Conservation (phyloP, 2,113 vertebrate genomes). For the Synodontis membranacea region DNA sequence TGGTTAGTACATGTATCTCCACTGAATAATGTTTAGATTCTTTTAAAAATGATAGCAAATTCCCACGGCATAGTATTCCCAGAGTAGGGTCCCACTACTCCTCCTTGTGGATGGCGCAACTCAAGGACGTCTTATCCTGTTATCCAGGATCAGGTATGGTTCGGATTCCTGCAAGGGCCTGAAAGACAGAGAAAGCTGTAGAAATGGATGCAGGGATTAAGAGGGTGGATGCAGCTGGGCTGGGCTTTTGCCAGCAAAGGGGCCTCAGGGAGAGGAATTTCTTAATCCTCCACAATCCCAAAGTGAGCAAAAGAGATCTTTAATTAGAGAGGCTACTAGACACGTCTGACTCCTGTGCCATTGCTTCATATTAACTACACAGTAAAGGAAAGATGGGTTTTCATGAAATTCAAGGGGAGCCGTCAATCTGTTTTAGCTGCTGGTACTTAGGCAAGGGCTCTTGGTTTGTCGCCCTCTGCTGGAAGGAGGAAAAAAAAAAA, state of each 20-base stretch:
- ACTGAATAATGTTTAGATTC: not conserved
- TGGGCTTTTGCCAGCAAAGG: constrained; percentile 37
- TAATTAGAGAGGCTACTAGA: constrained; percentile 60
- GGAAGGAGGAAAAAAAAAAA: not conserved
- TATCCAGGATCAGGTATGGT: constrained; percentile 30
- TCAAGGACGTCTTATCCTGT: constrained; percentile 16
- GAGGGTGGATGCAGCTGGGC: constrained; percentile 44
- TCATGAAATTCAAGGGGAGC: not conserved
- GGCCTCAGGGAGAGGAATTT: constrained; percentile 60
- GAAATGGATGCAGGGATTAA: constrained; percentile 58
- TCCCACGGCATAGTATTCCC: not conserved
- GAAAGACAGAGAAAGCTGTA: constrained; percentile 55
- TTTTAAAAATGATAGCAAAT: not conserved
- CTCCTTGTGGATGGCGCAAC: constrained; percentile 6
- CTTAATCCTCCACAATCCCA: constrained; percentile 59
- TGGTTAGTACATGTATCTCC: not conserved
- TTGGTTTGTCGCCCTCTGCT: constrained; percentile 27
- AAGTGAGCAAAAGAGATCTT: constrained; percentile 58
- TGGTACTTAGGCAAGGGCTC: not conserved
- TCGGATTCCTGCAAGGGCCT: constrained; percentile 15
- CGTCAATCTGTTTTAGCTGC: not conserved
- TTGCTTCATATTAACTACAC: not conserved
- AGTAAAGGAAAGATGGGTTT: not conserved
- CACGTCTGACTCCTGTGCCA: constrained; percentile 36
- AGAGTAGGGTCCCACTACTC: not conserved